A percentile compares a stretch with the other conserved stretches of the same genome.
Conservation (phyloP, 37 sponge, comb jelly and placozoan species). For the Agelas oroides region DNA sequence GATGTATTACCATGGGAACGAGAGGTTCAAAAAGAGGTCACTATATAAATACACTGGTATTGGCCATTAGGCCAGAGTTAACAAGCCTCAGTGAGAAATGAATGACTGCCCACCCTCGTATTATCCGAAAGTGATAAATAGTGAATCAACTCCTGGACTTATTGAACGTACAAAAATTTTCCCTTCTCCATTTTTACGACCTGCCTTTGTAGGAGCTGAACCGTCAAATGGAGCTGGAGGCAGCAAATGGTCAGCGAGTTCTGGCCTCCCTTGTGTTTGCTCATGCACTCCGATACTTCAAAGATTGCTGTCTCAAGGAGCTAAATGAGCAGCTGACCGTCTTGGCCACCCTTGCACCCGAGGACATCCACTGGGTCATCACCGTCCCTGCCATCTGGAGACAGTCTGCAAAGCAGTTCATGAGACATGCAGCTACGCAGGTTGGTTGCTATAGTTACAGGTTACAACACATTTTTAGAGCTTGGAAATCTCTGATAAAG, state of each 20-base stretch:
- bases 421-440: slow-evolving; percentile 78
- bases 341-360: background rate
- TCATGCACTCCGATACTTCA: slow-evolving; percentile 75
- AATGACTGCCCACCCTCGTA: too few relatives aligned
- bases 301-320: slow-evolving; percentile 52
- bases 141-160: too few relatives aligned
- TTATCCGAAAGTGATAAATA: too few relatives aligned
- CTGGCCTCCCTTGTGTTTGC: slow-evolving; percentile 64
- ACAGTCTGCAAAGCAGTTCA: slow-evolving; percentile 81
- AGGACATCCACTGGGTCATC: slow-evolving; percentile 83
- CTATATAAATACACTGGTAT: too few relatives aligned
- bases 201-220: slow-evolving; percentile 48
- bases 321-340: slow-evolving; percentile 37
- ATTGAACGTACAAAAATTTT: too few relatives aligned
- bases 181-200: too few relatives aligned
- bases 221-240: slow-evolving; percentile 56
- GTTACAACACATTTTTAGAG: too few relatives aligned
- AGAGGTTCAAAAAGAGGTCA: too few relatives aligned
- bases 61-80: too few relatives aligned
- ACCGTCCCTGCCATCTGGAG: slow-evolving; percentile 89
- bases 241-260: slow-evolving; percentile 60
- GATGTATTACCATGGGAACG: too few relatives aligned
- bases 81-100: too few relatives aligned
- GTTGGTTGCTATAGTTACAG: slow-evolving; percentile 1
- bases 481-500: too few relatives aligned